Conservation (phyloP, 2,113 vertebrate species). For the Pipra filicauda region DNA sequence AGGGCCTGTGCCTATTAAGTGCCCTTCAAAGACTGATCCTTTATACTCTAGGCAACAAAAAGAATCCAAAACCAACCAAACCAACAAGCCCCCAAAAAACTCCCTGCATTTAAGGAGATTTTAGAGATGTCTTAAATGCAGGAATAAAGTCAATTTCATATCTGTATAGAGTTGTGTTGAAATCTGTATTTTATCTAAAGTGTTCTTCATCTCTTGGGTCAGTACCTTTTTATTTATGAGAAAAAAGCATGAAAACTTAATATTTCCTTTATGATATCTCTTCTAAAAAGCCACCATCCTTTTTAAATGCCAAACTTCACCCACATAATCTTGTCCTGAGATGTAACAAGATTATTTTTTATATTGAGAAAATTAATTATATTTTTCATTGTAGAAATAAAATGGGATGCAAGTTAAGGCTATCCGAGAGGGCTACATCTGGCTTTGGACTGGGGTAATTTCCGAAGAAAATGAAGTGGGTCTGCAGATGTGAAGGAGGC, state of each 20-base stretch:
- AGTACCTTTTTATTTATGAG: neutral
- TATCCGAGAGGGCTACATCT: neutral
- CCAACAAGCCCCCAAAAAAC: neutral
- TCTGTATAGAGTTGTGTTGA: neutral
- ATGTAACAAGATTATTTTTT: neutral
- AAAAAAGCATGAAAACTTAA: neutral
- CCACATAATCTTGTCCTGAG: neutral
- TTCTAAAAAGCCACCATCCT: neutral
- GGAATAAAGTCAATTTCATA: neutral
- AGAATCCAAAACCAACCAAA: neutral
- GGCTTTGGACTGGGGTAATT: neutral
- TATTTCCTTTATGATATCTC: neutral
- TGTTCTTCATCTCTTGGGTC: neutral
- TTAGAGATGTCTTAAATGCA: neutral
- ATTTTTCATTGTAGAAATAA: neutral
- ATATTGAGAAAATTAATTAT: neutral
- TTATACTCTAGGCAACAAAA: neutral
- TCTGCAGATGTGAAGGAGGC: neutral
- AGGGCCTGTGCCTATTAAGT: neutral
- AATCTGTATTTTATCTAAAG: neutral
- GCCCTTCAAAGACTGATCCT: neutral
- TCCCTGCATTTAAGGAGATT: neutral
- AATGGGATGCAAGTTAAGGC: neutral
- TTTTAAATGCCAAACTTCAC: neutral
- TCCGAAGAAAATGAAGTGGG: neutral